Percentiles rank a stretch among this genome's conserved stretches.
These are phyloP conservation scores for Lamprologus lemairii DNA, from an alignment of 2,113 vertebrate genomes.

Conservation along the genomic window DNA sequence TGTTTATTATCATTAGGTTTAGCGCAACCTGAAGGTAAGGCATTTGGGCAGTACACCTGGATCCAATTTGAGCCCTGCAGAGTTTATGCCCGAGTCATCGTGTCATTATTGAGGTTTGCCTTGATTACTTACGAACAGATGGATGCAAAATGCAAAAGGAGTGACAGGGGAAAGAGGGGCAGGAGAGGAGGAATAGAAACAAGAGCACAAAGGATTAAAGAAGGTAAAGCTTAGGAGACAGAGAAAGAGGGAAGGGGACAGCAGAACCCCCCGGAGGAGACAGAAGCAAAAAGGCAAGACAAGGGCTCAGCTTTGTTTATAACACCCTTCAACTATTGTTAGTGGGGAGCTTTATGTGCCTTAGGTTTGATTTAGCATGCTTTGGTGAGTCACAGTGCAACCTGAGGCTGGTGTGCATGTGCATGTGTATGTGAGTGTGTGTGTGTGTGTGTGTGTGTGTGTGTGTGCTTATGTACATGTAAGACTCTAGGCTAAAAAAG, in stretches of 20 bases:
- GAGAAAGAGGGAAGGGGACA: neutral
- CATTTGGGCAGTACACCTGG: constrained; percentile 50
- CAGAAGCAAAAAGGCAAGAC: constrained; percentile 3
- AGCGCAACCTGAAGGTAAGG: neutral
- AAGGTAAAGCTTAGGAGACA: neutral
- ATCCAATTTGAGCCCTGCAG: constrained; percentile 29
- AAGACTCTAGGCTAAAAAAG: neutral
- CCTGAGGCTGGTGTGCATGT: neutral
- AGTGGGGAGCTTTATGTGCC: constrained; percentile 10
- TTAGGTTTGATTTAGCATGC: constrained; percentile 33
- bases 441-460: neutral
- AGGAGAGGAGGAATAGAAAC: neutral
- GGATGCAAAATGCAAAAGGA: constrained; percentile 35
- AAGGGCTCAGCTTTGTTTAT: constrained; percentile 63
- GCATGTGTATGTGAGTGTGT: neutral
- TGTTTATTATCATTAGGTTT: constrained; percentile 10
- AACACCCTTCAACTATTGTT: constrained; percentile 40
- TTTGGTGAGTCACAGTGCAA: neutral
- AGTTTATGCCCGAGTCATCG: constrained; percentile 14
- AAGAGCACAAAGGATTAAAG: neutral
- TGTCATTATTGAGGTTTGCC: neutral
- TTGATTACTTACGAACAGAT: constrained; percentile 45
- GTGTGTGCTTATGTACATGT: neutral
- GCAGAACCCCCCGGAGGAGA: constrained; percentile 15
- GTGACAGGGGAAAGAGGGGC: neutral